Evolutionary conservation across 2,113 vertebrate genomes (phyloP), one percentile per base, ranked within the genome.

Genomic region (Leucosticte australis): DNA sequence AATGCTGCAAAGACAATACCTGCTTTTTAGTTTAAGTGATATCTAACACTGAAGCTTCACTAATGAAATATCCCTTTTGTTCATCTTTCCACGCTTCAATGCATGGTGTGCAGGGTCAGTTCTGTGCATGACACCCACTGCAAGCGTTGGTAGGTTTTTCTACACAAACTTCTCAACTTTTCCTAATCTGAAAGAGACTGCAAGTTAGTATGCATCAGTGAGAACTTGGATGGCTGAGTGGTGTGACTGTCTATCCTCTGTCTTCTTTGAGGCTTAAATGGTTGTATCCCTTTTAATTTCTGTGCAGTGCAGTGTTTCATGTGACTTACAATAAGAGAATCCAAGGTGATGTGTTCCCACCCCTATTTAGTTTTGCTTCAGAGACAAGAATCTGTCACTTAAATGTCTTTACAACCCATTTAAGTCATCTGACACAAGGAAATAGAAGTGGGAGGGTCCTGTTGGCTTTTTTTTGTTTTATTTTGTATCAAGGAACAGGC

Each of bases 131-230:
- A 96, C 98, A 96, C 98, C 98, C 96, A 93, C 98, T 97, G 97
- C 98, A 98, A 98, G 96, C 96, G 91, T 98, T 97, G 98, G 98
- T 98, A 98, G 98, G 98, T 98, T 98, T 97, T 97, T 97, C 94
- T 98, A 97, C 92, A 95, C 97, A 96, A 97, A 97, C 96, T 97
- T 98, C 95, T 97, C 95, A 96, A 96, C 92, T 97, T 98, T 95
- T 96, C 94, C 93, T 97, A 93, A 97, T 91, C 84, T 94, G 94
- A 96, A 96, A 94, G 93, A 97, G 94, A 86, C 75, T 95, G 65
- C 82, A 74, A 96, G 91, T 94, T 97, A 91, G 97, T 63, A 65
- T 96, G 83, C 85, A 64, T 89, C 93, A 97, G 96, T 95, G 97
- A 96, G 96, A 94, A 95, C 63, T 52, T 87, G 96, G 92, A 67